Evolutionary conservation across 2,113 vertebrate species (phyloP).

Genomic region (human): DNA sequence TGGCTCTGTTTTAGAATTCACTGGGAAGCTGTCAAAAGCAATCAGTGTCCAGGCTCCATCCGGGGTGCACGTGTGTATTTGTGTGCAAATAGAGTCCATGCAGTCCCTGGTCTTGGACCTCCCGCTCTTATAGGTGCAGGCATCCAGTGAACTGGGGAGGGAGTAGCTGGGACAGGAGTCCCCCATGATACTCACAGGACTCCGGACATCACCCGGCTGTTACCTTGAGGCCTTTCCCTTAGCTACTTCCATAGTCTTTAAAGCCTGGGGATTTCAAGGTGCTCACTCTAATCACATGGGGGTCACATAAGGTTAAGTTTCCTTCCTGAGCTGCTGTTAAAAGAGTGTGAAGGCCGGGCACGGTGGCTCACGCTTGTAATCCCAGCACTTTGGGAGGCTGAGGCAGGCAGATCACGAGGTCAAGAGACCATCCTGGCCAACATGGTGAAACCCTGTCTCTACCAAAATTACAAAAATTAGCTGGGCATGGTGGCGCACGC

Average conservation of each 20-base stretch:
- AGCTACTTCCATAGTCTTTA: neutral
- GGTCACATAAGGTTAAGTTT: neutral
- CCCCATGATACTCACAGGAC: neutral
- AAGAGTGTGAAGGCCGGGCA: neutral
- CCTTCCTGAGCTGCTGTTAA: neutral
- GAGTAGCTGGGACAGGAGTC: neutral
- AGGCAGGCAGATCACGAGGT: too few species aligned
- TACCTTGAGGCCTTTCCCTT: neutral
- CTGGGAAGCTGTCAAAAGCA: neutral
- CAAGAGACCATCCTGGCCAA: too few species aligned
- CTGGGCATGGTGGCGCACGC: too few species aligned
- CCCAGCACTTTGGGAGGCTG: too few species aligned
- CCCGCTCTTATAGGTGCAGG: neutral
- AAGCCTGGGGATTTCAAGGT: neutral
- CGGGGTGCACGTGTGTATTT: too few species aligned
- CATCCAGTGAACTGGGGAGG: neutral
- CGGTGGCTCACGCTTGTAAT: too few species aligned
- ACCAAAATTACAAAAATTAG: too few species aligned
- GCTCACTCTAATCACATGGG: too few species aligned
- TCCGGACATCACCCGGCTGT: too few species aligned
- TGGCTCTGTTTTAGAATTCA: neutral
- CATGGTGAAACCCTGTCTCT: too few species aligned
- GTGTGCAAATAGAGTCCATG: neutral
- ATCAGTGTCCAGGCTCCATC: too few species aligned
- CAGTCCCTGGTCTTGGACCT: neutral